Percentiles rank a stretch among this genome's conserved stretches.
Evolutionary conservation across 2,888 invertebrate species (phyloP).

Genomic region (Rutpela maculata): DNA sequence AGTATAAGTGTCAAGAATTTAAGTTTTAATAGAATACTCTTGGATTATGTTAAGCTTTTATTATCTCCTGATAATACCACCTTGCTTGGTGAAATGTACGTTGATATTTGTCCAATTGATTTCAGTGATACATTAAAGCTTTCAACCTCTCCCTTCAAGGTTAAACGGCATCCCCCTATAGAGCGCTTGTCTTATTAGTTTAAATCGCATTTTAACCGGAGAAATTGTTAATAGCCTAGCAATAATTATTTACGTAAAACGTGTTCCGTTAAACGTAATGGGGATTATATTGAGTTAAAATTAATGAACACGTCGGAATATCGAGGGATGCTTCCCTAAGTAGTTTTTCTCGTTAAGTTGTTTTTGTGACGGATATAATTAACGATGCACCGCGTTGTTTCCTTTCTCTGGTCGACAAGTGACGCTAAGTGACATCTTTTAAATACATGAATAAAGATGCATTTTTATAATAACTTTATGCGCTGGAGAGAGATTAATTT

Average conservation of each 20-base stretch:
- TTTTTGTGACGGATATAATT: constrained; percentile 10
- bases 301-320: constrained; percentile 16
- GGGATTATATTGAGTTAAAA: constrained; percentile 28
- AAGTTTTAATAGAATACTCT: too few relatives aligned
- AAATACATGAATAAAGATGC: constrained; percentile 1
- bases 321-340: constrained; percentile 16
- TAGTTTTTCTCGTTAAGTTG: constrained; percentile 11
- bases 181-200: too few relatives aligned
- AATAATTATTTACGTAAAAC: constrained; percentile 1
- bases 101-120: too few relatives aligned
- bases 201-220: too few relatives aligned
- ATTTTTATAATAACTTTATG: background rate
- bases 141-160: too few relatives aligned
- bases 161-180: too few relatives aligned
- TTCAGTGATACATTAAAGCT: too few relatives aligned
- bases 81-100: too few relatives aligned
- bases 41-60: too few relatives aligned
- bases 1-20: too few relatives aligned
- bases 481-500: background rate
- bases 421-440: constrained; percentile 11
- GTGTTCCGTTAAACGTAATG: constrained; percentile 17
- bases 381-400: constrained; percentile 12
- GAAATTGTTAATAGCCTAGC: constrained; percentile 6
- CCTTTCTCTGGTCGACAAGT: background rate
- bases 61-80: too few relatives aligned